These are phyloP conservation scores for Acropora yongei DNA, from an alignment of 64 coral and sea anemone species.

Conservation along the genomic window DNA sequence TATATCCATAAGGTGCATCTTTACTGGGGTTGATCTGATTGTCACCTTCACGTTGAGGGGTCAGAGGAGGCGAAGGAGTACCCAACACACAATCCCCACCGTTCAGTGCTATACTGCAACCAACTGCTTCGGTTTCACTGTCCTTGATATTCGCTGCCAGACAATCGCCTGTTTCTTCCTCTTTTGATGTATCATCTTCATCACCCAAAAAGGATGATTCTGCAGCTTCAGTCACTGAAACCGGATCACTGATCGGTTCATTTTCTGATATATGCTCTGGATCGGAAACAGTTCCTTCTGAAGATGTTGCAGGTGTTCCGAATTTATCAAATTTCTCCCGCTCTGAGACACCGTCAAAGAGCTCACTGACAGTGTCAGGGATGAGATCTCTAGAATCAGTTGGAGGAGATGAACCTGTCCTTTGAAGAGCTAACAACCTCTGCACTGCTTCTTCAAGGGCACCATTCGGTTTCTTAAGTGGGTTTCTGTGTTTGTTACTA, in stretches of 20 bases:
- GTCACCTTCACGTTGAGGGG: not conserved
- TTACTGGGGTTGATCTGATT: not conserved
- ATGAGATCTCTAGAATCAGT: not conserved
- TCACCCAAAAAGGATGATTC: not conserved
- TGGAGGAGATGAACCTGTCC: not conserved
- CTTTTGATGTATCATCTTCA: not conserved
- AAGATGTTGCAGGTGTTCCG: not conserved
- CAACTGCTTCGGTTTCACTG: not conserved
- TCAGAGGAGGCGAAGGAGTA: not conserved
- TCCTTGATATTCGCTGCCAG: not conserved
- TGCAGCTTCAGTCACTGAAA: not conserved
- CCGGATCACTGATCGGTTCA: not conserved
- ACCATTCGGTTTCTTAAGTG: constrained; percentile 6
- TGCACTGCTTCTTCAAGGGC: not conserved
- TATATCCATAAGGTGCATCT: not conserved
- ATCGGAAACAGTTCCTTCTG: not conserved
- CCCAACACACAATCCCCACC: not conserved
- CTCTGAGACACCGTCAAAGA: not conserved
- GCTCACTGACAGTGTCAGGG: not conserved
- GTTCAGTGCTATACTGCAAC: no score
- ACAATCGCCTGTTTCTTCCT: not conserved
- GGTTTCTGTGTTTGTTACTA: not conserved
- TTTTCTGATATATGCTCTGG: not conserved
- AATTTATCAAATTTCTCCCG: not conserved
- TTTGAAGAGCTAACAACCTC: not conserved